phyloP scores from a whole-genome alignment of 2,888 invertebrate genomes.

The Aquatica leii region DNA sequence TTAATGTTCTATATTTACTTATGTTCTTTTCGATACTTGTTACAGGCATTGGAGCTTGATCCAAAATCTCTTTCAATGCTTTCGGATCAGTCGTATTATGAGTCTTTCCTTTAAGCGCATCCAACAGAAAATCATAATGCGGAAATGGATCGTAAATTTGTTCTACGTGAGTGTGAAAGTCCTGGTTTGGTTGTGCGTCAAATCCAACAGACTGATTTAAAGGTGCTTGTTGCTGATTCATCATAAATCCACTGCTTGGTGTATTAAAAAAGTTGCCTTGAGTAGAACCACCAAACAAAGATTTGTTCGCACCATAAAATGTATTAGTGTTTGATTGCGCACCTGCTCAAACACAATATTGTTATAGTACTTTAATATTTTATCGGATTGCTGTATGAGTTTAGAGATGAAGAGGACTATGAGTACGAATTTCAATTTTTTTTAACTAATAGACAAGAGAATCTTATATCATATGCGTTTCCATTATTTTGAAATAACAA shows the following conservation, averaged over 20 bases:
- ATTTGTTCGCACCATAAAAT: conserved; percentile 48
- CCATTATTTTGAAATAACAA: too few species aligned
- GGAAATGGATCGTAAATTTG: conserved; percentile 26
- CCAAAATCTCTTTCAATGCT: conserved; percentile 20
- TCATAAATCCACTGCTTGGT: conserved; percentile 22
- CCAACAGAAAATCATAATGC: conserved; percentile 11
- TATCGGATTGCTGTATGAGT: too few species aligned
- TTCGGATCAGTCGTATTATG: conserved; percentile 24
- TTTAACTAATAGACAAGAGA: too few species aligned
- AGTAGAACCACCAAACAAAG: conserved; percentile 60
- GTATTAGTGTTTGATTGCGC: conserved; percentile 21
- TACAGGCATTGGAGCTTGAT: conserved; percentile 19
- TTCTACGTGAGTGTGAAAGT: conserved; percentile 23
- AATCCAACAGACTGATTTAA: conserved; percentile 12
- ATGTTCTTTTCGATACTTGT: conserved; percentile 12
- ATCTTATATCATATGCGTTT: too few species aligned
- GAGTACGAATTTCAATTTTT: too few species aligned
- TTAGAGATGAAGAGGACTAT: too few species aligned
- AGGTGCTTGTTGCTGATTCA: conserved; percentile 21
- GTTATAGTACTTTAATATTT: too few species aligned
- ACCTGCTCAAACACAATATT: conserved; percentile 6
- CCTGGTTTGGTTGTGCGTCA: conserved; percentile 20
- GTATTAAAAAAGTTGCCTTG: conserved; percentile 18
- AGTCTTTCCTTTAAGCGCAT: conserved; percentile 5
- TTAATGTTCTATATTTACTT: conserved; percentile 17